Evolutionary conservation across 2,113 vertebrate genomes (phyloP), one percentile per base, ranked within the genome.

Genomic region (Rutilus rutilus): DNA sequence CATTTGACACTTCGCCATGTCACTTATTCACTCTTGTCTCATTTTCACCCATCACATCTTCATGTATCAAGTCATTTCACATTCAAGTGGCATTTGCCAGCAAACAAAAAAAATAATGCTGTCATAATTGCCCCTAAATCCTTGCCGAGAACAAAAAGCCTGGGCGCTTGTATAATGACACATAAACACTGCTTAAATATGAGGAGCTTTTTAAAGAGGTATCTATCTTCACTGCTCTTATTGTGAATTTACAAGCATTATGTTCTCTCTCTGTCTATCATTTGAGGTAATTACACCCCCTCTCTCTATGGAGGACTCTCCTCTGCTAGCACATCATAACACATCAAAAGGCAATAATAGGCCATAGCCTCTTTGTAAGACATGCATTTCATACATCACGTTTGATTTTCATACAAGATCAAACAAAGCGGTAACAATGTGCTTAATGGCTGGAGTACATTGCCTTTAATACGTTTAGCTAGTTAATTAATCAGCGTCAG

Each of bases 271-370:
- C 79, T 52, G 23, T 76, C 52, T 65, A 19, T 83, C 86, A 88
- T 85, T 89, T 82, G 78, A 86, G 74, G 87, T 88, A 89, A 89
- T 89, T 88, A 89, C 85, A 79, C 78, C 77, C 78, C 83, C 39
- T 76, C 78, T 83, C 74, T 82, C 86, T 50, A 86, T 75, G 6
- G 67, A 71, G 85, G 85, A 45, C 84, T 80, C 47, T 73, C 23
- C 47, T 78, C 69, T 80, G 52, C 42, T 75, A 73, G 65, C 73
- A 83, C 86, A 87, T 30, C 47, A 77, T 52, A 42, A 74, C 39
- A 45, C 47, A 54, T 89, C 79, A 87, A 81, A 89, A 89, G 78
- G 33, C 65, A 87, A 84, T 87, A 86, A 87, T 86, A 84, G 81
- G 75, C 80, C 84, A 50, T 36, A 86, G 77, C 21, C 33, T 77